A percentile compares a stretch with the other conserved stretches of the same genome.
Conservation (phyloP, 2,113 vertebrate species). For the Tachycineta bicolor region DNA sequence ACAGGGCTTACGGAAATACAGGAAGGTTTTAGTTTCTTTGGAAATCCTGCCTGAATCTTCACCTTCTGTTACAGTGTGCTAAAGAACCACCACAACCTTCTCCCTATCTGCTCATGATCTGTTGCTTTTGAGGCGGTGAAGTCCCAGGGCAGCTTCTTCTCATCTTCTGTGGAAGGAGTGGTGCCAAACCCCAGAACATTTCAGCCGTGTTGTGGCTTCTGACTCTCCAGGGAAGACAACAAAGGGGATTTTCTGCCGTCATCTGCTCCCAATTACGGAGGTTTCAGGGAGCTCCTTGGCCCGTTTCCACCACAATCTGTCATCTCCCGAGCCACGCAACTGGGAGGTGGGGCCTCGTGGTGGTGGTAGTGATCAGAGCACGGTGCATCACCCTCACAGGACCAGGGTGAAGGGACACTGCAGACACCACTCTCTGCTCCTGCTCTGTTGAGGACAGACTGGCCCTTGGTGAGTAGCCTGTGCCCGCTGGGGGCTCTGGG, state of each 20-base stretch:
- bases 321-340: not conserved
- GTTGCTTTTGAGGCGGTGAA: not conserved
- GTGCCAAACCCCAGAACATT: not conserved
- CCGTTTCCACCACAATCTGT: not conserved
- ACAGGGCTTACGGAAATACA: not conserved
- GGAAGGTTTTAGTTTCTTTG: not conserved
- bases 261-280: not conserved
- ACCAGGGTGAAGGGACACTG: not conserved
- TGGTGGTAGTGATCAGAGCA: slow-evolving; percentile 4
- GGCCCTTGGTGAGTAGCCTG: slow-evolving; percentile 25
- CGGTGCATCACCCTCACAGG: not conserved
- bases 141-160: not conserved
- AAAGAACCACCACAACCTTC: not conserved
- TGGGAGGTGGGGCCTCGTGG: slow-evolving; percentile 45
- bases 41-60: not conserved
- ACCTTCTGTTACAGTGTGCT: not conserved
- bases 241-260: not conserved
- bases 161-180: not conserved
- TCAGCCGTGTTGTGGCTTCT: not conserved
- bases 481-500: accelerated
- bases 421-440: not conserved
- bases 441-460: not conserved
- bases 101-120: not conserved
- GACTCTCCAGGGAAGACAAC: accelerated
- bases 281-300: slow-evolving; percentile 36